These are phyloP conservation scores for Diarsia dahlii DNA, from an alignment of 2,888 invertebrate species.

Conservation along the genomic window DNA sequence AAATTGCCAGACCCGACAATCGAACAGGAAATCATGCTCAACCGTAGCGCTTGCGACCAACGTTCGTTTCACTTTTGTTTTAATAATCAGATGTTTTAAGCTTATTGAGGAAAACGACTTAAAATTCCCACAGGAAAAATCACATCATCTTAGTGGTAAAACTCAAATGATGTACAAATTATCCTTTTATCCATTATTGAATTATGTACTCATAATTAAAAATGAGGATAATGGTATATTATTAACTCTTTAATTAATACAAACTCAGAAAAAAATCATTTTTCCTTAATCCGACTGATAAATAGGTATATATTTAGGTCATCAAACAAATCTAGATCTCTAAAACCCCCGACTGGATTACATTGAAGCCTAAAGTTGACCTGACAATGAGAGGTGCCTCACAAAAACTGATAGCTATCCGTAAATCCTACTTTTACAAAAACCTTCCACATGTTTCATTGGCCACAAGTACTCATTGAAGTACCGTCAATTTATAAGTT, in stretches of 20 bases:
- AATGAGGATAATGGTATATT: background rate
- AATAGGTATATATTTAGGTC: background rate
- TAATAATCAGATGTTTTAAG: background rate
- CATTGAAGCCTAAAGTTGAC: background rate
- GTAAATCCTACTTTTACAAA: conserved; percentile 46
- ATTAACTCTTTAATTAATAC: background rate
- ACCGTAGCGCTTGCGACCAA: background rate
- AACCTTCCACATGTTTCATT: conserved; percentile 40
- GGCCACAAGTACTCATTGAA: conserved; percentile 35
- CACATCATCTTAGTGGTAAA: background rate
- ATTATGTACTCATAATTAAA: background rate
- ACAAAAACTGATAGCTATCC: conserved; percentile 35
- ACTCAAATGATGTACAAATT: background rate
- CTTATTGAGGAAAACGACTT: background rate
- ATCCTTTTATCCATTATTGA: conserved; percentile 3
- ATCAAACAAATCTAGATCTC: background rate
- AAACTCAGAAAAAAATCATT: background rate
- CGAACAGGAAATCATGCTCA: background rate
- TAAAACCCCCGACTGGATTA: background rate
- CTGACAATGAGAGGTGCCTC: conserved; percentile 8
- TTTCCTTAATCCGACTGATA: background rate
- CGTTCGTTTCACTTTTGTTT: background rate
- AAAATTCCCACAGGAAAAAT: background rate
- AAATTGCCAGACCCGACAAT: background rate
- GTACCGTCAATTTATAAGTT: background rate